Evolutionary conservation across 2,113 vertebrate species (phyloP).

Genomic region (Neogale vison): DNA sequence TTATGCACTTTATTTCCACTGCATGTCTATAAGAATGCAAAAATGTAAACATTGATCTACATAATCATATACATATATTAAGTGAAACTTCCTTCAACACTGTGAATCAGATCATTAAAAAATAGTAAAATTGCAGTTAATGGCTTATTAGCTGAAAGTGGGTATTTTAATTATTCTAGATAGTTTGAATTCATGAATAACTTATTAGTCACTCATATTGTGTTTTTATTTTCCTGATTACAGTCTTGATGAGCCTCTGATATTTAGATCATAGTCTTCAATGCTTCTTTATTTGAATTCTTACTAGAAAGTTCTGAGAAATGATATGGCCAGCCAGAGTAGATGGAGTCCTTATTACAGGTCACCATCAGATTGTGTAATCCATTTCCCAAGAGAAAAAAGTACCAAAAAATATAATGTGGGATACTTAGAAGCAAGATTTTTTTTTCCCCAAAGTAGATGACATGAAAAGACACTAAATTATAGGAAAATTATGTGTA

Average conservation of each 20-base stretch:
- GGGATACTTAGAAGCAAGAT: background rate
- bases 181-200: constrained; percentile 85
- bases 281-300: constrained; percentile 74
- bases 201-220: constrained; percentile 77
- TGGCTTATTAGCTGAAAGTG: constrained; percentile 83
- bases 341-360: constrained; percentile 74
- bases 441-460: background rate
- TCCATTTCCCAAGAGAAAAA: background rate
- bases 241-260: constrained; percentile 76
- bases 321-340: constrained; percentile 62
- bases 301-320: constrained; percentile 58
- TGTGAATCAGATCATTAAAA: constrained; percentile 79
- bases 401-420: background rate
- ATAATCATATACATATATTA: constrained; percentile 62
- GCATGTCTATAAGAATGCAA: constrained; percentile 58
- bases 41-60: constrained; percentile 68
- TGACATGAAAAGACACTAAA: background rate
- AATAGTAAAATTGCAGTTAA: constrained; percentile 75
- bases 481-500: background rate
- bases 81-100: constrained; percentile 74
- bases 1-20: constrained; percentile 52
- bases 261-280: constrained; percentile 76
- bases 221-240: constrained; percentile 51
- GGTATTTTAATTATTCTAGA: constrained; percentile 85
- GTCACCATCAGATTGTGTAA: background rate